These are phyloP conservation scores for Lampropteryx suffumata DNA, from an alignment of 2,888 invertebrate genomes.

Conservation along the genomic window DNA sequence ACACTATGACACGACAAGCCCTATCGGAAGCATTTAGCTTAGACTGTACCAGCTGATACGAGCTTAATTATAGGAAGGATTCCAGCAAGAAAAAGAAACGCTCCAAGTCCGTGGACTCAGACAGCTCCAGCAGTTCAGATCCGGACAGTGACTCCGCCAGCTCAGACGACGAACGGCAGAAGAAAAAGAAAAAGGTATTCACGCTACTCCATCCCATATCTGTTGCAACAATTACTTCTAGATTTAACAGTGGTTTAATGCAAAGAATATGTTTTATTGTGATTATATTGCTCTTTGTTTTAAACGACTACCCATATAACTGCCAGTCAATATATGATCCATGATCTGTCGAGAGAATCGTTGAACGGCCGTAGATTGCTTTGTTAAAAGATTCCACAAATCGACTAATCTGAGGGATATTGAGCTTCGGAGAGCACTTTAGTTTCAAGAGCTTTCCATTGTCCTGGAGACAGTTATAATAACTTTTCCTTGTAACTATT, in stretches of 20 bases:
- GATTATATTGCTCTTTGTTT: not conserved
- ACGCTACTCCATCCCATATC: slow-evolving; percentile 14
- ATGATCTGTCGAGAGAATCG: no score
- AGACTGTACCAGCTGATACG: not conserved
- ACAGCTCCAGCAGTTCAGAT: slow-evolving; percentile 73
- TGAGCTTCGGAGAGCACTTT: no score
- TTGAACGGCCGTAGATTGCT: no score
- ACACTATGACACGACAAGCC: no score
- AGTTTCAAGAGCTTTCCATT: no score
- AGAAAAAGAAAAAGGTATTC: slow-evolving; percentile 76
- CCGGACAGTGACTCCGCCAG: slow-evolving; percentile 62
- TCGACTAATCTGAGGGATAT: no score
- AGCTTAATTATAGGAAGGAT: slow-evolving; percentile 50
- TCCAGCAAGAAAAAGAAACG: slow-evolving; percentile 82
- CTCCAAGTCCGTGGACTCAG: slow-evolving; percentile 79
- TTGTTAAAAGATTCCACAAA: no score
- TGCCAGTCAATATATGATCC: no score
- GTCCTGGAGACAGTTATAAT: no score
- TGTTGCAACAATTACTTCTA: slow-evolving; percentile 30
- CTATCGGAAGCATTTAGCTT: no score
- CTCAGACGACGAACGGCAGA: slow-evolving; percentile 65
- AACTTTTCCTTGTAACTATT: no score
- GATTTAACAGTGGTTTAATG: slow-evolving; percentile 25
- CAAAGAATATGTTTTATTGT: slow-evolving; percentile 46
- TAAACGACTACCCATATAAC: not conserved